Percentiles rank a stretch among this genome's conserved stretches.
Conservation (phyloP, 2,888 invertebrate genomes). For the Andricus quercusramuli region DNA sequence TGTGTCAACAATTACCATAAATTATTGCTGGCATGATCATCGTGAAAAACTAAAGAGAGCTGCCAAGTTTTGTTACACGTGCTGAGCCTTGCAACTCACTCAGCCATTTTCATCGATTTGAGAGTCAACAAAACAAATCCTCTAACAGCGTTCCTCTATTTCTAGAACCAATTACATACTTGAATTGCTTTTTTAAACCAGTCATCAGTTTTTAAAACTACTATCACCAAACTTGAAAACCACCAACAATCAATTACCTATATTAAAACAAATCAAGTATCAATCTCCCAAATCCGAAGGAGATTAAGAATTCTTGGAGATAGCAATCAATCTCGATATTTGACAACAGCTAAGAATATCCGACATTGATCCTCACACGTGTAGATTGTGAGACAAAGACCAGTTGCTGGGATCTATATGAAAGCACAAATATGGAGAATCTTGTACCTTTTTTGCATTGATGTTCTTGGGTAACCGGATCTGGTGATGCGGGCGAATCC, state of each 20-base stretch:
- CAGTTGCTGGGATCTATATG: slow-evolving; percentile 27
- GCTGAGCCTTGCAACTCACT: slow-evolving; percentile 19
- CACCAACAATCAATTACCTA: neutral
- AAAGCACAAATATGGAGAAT: slow-evolving; percentile 36
- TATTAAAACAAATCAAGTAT: neutral
- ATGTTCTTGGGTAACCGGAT: slow-evolving; percentile 56
- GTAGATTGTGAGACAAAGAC: slow-evolving; percentile 24
- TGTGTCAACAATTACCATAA: slow-evolving; percentile 33
- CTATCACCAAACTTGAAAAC: neutral
- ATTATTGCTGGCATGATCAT: slow-evolving; percentile 26
- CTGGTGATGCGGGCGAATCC: slow-evolving; percentile 68
- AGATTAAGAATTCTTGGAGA: neutral
- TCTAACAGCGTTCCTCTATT: neutral
- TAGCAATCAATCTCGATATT: slow-evolving; percentile 7
- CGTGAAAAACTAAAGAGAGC: slow-evolving; percentile 19
- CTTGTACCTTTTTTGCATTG: slow-evolving; percentile 59
- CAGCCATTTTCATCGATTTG: slow-evolving; percentile 32
- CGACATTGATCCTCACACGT: slow-evolving; percentile 28
- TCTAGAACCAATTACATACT: neutral
- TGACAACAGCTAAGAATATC: neutral
- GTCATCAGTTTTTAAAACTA: neutral
- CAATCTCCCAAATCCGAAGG: neutral
- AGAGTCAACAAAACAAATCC: neutral
- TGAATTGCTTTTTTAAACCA: neutral
- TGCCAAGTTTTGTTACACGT: slow-evolving; percentile 41